These are phyloP conservation scores for Podabrus alpinus DNA, from an alignment of 2,888 invertebrate genomes.

Conservation along the genomic window DNA sequence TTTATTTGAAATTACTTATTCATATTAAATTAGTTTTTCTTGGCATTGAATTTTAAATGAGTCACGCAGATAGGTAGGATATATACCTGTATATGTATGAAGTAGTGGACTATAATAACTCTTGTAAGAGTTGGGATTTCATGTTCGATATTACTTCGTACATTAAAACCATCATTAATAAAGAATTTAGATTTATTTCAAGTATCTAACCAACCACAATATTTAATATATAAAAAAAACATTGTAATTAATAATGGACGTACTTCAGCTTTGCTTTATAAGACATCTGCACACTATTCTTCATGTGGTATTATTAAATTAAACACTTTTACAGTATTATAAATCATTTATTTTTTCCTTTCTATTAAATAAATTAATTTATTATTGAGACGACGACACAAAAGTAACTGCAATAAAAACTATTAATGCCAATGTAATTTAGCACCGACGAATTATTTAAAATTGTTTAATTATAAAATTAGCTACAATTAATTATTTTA, in stretches of 20 bases:
- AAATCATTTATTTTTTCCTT: background rate
- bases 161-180: constrained; percentile 43
- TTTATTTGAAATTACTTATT: constrained; percentile 57
- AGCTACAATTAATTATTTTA: background rate
- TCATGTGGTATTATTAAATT: constrained; percentile 15
- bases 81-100: constrained; percentile 41
- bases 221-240: constrained; percentile 28
- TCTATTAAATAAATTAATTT: background rate
- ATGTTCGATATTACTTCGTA: constrained; percentile 24
- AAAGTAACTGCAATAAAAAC: background rate
- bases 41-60: constrained; percentile 54
- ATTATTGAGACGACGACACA: background rate
- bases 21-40: constrained; percentile 57
- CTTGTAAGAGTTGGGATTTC: constrained; percentile 37
- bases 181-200: constrained; percentile 52
- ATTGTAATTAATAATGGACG: constrained; percentile 24
- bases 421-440: background rate
- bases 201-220: constrained; percentile 25
- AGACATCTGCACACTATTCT: constrained; percentile 19
- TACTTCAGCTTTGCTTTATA: constrained; percentile 16
- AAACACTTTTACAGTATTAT: background rate
- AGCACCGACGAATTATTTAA: background rate
- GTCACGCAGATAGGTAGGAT: constrained; percentile 46
- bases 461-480: background rate
- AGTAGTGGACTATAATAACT: constrained; percentile 45